Percentiles rank a stretch among this genome's conserved stretches.
Evolutionary conservation across 1,140 invertebrate genomes (phyloP).

Genomic region (Halesus radiatus): DNA sequence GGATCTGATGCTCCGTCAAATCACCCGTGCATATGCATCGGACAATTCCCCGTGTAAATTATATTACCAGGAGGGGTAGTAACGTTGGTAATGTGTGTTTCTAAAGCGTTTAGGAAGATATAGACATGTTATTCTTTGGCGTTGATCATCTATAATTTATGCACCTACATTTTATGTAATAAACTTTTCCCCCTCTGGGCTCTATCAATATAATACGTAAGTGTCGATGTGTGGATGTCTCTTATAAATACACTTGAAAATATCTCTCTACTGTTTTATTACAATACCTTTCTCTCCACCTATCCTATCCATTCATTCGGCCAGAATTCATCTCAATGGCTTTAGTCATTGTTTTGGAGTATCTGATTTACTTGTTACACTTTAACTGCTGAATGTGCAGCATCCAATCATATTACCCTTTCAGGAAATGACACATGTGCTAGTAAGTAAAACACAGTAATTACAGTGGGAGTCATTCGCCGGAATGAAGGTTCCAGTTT

Average conservation of each 20-base stretch:
- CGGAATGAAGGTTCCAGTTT: too few relatives aligned
- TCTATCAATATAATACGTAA: slow-evolving; percentile 57
- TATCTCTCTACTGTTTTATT: slow-evolving; percentile 57
- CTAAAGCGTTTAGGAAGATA: slow-evolving; percentile 54
- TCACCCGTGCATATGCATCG: slow-evolving; percentile 40
- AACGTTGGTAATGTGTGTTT: slow-evolving; percentile 55
- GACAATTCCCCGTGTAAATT: slow-evolving; percentile 46
- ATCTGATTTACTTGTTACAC: too few relatives aligned
- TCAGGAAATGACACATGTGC: too few relatives aligned
- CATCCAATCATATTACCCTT: too few relatives aligned
- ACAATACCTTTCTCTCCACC: neutral
- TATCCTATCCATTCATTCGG: too few relatives aligned
- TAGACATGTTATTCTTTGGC: slow-evolving; percentile 58
- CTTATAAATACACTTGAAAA: slow-evolving; percentile 68
- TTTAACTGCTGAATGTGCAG: too few relatives aligned
- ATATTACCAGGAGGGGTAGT: slow-evolving; percentile 46
- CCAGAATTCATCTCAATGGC: too few relatives aligned
- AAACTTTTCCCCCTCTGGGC: slow-evolving; percentile 55
- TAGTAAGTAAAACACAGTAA: too few relatives aligned
- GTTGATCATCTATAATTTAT: slow-evolving; percentile 58
- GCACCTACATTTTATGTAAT: slow-evolving; percentile 58
- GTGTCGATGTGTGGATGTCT: slow-evolving; percentile 73
- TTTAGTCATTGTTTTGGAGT: too few relatives aligned
- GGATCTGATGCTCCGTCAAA: slow-evolving; percentile 48
- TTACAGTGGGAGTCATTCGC: too few relatives aligned